Conservation (phyloP, 2,797 vertebrate species). For the Nasua narica region DNA sequence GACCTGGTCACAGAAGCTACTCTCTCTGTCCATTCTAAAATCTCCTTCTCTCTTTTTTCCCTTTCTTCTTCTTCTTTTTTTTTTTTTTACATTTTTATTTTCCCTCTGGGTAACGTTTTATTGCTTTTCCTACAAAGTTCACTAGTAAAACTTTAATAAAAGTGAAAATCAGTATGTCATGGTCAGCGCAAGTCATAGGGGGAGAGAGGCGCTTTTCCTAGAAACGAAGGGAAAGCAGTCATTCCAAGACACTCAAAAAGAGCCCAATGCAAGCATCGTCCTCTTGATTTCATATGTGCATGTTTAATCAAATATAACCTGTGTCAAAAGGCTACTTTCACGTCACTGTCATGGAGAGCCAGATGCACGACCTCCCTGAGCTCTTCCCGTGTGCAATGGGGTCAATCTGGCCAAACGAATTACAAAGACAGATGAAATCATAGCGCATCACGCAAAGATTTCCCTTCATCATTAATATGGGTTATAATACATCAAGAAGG, state of each 20-base stretch:
- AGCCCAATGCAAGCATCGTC: not conserved
- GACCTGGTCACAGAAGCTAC: not conserved
- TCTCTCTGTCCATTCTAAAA: not conserved
- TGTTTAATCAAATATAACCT: not conserved
- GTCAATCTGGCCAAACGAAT: not conserved
- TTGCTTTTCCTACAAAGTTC: not conserved
- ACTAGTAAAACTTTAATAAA: not conserved
- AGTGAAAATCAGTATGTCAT: not conserved
- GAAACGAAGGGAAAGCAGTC: not conserved
- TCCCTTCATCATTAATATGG: not conserved
- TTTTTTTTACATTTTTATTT: not conserved
- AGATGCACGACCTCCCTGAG: not conserved
- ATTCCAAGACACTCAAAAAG: not conserved
- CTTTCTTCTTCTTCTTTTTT: not conserved
- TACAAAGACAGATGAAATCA: not conserved
- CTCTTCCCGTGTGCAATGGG: not conserved
- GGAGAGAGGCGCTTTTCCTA: accelerated
- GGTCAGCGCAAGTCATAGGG: too few species aligned
- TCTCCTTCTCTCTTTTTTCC: not conserved
- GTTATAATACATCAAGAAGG: not conserved
- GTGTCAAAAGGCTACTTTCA: not conserved
- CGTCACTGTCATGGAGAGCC: not conserved
- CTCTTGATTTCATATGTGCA: accelerated
- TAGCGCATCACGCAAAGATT: not conserved
- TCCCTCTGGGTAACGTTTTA: not conserved